These are phyloP conservation scores for Copidosoma aretas DNA, from an alignment of 2,888 invertebrate species.

Conservation along the genomic window DNA sequence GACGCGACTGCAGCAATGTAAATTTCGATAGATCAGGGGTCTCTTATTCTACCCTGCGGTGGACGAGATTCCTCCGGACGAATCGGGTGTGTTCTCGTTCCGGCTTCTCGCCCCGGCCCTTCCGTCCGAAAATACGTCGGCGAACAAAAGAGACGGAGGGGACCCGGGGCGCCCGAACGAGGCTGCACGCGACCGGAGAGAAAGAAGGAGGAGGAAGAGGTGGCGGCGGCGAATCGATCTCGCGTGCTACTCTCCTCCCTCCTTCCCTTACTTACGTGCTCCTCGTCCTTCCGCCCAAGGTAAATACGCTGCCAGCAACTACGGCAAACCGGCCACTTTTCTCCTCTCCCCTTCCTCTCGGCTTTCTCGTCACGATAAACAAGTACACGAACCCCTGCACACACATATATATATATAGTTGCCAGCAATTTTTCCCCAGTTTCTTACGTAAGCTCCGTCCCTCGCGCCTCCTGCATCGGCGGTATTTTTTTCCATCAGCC, in stretches of 20 bases:
- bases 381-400: constrained; percentile 30
- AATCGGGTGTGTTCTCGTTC: too few species aligned
- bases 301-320: constrained; percentile 23
- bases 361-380: constrained; percentile 29
- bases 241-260: constrained; percentile 12
- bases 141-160: constrained; percentile 11
- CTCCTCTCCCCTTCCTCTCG: neutral
- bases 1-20: too few species aligned
- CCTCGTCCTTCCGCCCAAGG: constrained; percentile 10
- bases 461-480: constrained; percentile 1
- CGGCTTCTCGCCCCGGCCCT: constrained; percentile 17
- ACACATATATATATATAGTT: neutral
- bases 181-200: constrained; percentile 4
- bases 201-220: neutral
- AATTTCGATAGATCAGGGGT: neutral
- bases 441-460: too few species aligned
- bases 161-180: constrained; percentile 8
- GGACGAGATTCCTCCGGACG: constrained; percentile 4
- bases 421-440: too few species aligned
- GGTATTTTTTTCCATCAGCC: too few species aligned
- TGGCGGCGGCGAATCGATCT: constrained; percentile 24
- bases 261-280: constrained; percentile 11
- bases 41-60: neutral
- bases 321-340: neutral
- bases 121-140: neutral